Conservation (phyloP, 2,113 vertebrate genomes). For the Cheirogaleus medius region DNA sequence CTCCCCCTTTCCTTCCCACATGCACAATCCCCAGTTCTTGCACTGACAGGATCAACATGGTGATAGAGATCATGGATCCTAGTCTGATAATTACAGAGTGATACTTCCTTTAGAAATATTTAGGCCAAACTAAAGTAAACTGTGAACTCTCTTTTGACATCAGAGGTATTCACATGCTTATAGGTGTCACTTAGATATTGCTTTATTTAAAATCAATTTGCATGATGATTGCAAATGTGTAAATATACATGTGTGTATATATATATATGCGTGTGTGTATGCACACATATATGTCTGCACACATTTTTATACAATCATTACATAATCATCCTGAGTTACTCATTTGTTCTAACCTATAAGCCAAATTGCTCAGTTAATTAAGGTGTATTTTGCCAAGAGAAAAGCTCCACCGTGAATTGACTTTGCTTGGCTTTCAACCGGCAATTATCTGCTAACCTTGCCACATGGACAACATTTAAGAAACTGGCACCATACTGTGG, state of each 20-base stretch:
- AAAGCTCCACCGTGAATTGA: not conserved
- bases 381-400: not conserved
- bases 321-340: not conserved
- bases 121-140: not conserved
- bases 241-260: not conserved
- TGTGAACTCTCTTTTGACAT: not conserved
- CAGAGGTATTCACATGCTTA: not conserved
- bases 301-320: not conserved
- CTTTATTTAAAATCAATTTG: not conserved
- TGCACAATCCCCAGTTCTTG: not conserved
- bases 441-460: conserved; percentile 9
- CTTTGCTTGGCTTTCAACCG: not conserved
- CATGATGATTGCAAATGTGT: not conserved
- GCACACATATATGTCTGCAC: not conserved
- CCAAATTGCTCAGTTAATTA: not conserved
- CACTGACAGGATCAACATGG: fast-evolving
- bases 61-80: not conserved
- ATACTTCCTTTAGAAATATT: not conserved
- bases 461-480: not conserved
- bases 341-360: not conserved
- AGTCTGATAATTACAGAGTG: not conserved
- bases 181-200: not conserved
- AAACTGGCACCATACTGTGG: not conserved
- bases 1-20: not conserved
- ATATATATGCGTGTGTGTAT: not conserved